Evolutionary conservation across 1,140 invertebrate species (phyloP).

Genomic region (Drosophila grimshawi): DNA sequence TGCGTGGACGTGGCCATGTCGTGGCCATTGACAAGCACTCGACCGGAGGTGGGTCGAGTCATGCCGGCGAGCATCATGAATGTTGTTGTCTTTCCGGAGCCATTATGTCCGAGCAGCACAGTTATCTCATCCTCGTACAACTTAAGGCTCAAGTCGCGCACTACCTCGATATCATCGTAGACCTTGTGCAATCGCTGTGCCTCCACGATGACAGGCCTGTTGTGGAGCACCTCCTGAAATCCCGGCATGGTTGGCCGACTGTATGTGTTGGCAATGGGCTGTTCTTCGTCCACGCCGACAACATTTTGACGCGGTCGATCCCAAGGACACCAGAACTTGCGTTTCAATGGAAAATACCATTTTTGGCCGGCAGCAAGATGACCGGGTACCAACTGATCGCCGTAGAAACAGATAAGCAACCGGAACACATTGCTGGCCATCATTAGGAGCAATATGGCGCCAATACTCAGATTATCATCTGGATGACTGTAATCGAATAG

Average conservation of each 20-base stretch:
- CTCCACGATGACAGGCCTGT: slow-evolving; percentile 36
- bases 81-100: slow-evolving; percentile 87
- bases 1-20: slow-evolving; percentile 86
- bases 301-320: neutral
- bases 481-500: slow-evolving; percentile 87
- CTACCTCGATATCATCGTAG: slow-evolving; percentile 86
- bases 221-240: slow-evolving; percentile 8
- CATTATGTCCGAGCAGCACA: slow-evolving; percentile 89
- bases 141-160: slow-evolving; percentile 89
- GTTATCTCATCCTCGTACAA: slow-evolving; percentile 89
- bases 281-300: no score
- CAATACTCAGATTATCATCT: slow-evolving; percentile 89
- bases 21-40: slow-evolving; percentile 87
- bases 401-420: slow-evolving; percentile 88
- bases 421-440: slow-evolving; percentile 87
- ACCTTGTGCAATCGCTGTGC: slow-evolving; percentile 85
- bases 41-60: slow-evolving; percentile 87
- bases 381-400: slow-evolving; percentile 90
- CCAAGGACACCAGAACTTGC: slow-evolving; percentile 84
- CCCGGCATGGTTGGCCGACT: no score
- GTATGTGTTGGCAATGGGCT: no score
- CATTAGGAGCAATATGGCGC: slow-evolving; percentile 84
- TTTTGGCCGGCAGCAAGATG: slow-evolving; percentile 87
- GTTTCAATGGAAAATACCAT: slow-evolving; percentile 90
- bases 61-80: slow-evolving; percentile 89